Percentiles rank a stretch among this genome's conserved stretches.
Conservation (phyloP, 2,797 vertebrate species). For the Manis javanica region DNA sequence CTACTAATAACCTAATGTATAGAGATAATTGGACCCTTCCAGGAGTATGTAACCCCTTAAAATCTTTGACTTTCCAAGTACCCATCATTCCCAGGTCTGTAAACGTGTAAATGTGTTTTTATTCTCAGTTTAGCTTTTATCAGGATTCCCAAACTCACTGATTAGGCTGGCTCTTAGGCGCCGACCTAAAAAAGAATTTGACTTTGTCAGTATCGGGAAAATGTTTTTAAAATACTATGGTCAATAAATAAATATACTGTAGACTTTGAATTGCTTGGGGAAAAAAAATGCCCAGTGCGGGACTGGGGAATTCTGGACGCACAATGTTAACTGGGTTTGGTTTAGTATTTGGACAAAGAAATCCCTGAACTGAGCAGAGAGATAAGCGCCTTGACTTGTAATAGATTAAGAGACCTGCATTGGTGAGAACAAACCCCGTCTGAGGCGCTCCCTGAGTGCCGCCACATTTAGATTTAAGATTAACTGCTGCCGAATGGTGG, state of each 20-base stretch:
- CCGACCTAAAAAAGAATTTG: constrained; percentile 79
- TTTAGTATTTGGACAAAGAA: constrained; percentile 89
- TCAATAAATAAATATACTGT: constrained; percentile 83
- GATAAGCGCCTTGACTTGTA: constrained; percentile 88
- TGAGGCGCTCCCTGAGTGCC: constrained; percentile 86
- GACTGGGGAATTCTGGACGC: constrained; percentile 70
- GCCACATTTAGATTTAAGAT: constrained; percentile 90
- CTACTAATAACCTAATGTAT: not conserved
- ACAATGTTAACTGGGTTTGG: constrained; percentile 84
- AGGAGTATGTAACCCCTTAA: not conserved
- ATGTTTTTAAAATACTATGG: constrained; percentile 83
- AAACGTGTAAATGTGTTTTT: constrained; percentile 49
- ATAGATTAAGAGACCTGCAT: constrained; percentile 88
- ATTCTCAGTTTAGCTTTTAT: constrained; percentile 79
- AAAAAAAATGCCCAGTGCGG: constrained; percentile 68
- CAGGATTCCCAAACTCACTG: constrained; percentile 78
- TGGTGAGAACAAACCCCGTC: constrained; percentile 86
- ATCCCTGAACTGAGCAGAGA: constrained; percentile 86
- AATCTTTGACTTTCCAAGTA: constrained; percentile 38
- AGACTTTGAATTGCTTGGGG: constrained; percentile 75
- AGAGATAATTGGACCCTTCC: not conserved
- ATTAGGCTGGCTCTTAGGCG: constrained; percentile 78
- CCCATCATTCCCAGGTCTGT: not conserved
- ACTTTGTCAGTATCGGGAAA: constrained; percentile 85
- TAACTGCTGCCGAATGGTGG: constrained; percentile 85